Base-by-base conservation (phyloP, 2,888 invertebrate genomes). In the Philopedon plagiatum region DNA sequence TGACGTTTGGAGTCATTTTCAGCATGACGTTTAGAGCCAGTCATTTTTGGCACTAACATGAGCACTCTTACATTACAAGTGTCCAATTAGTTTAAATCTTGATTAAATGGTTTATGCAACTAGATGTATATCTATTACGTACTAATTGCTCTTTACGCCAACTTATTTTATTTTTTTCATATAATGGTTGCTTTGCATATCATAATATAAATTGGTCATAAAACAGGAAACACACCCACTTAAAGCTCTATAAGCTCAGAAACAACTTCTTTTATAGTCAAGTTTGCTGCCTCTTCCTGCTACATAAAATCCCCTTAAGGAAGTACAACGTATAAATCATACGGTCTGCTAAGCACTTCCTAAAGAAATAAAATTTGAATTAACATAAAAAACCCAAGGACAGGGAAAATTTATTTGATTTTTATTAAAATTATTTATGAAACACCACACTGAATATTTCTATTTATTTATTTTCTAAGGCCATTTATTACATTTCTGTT, bases 371-470 rank as follows among this genome's bases (percentile, higher is more conserved):
- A 54, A 54, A 29, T 18, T 54, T n/a, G 11, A 54, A 54, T 54
- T 54, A 54, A 29, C 51, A 54, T 54, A 54, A 54, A 54, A 54
- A 54, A 54, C 51, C n/a, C 15, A 54, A 54, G 51, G 51, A 5
- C 29, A 15, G 5, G 18, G 51, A 21, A 54, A 54, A 54, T 54
- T 54, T 54, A 54, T 54, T 54, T 54, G 51, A 54, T 54, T 54
- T 54, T 54, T 54, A 54, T 54, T 29, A 54, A 54, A 54, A 54
- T 54, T 54, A 29, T 54, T 18, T 54, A 18, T 32, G 32, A 8
- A 29, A 54, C 29, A 54, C 51, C 9, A 54, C 29, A 51, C 5
- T 49, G 23, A 23, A 49, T 26, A 29, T 29, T 49, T 13, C 23
- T 49, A 49, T 58, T 37, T 58, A 39, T 58, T 58, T 23, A 23